Evolutionary conservation across 2,113 vertebrate species (phyloP).

Genomic region (Gymnorhina tibicen): DNA sequence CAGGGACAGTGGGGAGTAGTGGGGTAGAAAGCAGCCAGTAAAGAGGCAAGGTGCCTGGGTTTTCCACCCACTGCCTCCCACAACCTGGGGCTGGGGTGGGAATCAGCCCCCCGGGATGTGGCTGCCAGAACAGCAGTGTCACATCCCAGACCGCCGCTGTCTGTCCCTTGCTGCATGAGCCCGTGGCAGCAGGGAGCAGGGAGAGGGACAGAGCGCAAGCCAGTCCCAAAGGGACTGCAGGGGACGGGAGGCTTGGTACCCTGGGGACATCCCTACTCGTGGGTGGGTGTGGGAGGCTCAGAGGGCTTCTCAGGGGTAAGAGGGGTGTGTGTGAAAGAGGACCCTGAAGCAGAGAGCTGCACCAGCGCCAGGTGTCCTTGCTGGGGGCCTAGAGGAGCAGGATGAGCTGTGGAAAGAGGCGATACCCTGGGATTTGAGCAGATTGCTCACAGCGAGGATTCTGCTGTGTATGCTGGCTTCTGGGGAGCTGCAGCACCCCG

Average conservation of each 20-base stretch:
- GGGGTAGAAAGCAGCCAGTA: background rate
- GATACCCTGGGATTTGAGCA: background rate
- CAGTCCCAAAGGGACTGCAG: background rate
- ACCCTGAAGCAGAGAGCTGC: background rate
- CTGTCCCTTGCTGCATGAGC: background rate
- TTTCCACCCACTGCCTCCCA: background rate
- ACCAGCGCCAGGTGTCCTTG: background rate
- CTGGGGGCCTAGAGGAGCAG: background rate
- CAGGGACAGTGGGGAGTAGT: fast-evolving
- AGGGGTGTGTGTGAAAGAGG: background rate
- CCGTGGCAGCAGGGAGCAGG: background rate
- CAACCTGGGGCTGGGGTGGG: background rate
- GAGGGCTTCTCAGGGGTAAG: background rate
- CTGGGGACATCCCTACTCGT: background rate
- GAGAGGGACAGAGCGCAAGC: fast-evolving
- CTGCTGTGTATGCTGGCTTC: background rate
- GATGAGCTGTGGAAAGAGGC: background rate
- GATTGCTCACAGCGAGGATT: background rate
- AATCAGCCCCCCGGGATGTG: fast-evolving
- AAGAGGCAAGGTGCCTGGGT: background rate
- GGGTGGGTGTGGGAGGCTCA: fast-evolving
- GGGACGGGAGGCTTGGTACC: background rate
- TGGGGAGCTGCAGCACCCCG: background rate
- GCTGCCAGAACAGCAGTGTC: background rate
- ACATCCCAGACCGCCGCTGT: background rate